Percentiles rank a stretch among this genome's conserved stretches.
Evolutionary conservation across 2,797 vertebrate genomes (phyloP).

Genomic region (Antrozous pallidus): DNA sequence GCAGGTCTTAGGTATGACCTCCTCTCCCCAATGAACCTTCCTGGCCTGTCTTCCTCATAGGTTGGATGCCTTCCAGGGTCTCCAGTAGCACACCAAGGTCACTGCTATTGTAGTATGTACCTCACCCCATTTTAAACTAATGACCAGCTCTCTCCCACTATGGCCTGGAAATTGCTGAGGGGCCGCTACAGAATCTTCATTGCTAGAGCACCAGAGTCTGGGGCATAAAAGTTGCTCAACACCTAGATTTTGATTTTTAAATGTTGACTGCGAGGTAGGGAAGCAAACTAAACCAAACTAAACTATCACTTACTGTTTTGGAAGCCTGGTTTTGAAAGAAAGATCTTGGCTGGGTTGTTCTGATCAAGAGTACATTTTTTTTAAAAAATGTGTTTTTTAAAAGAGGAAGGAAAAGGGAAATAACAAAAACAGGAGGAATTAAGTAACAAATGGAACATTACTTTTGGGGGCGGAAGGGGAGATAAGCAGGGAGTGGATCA

Average conservation of each 20-base stretch:
- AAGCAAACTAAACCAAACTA: not conserved
- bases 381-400: not conserved
- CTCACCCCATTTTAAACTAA: not conserved
- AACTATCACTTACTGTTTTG: not conserved
- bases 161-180: not conserved
- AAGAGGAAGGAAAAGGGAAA: not conserved
- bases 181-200: not conserved
- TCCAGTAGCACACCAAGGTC: not conserved
- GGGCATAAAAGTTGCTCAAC: not conserved
- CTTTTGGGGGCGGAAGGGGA: not conserved
- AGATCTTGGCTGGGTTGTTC: not conserved
- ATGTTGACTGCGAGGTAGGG: not conserved
- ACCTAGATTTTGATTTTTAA: not conserved
- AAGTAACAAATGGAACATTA: not conserved
- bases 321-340: not conserved
- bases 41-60: not conserved
- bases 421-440: not conserved
- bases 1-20: not conserved
- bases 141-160: not conserved
- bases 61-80: too few relatives aligned
- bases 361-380: not conserved
- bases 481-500: not conserved
- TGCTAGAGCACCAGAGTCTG: not conserved
- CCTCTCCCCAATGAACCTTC: not conserved
- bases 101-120: rapidly evolving